Percentiles rank a stretch among this genome's conserved stretches.
Evolutionary conservation across 2,113 vertebrate species (phyloP).

Genomic region (Neolamprologus caudopunctatus): DNA sequence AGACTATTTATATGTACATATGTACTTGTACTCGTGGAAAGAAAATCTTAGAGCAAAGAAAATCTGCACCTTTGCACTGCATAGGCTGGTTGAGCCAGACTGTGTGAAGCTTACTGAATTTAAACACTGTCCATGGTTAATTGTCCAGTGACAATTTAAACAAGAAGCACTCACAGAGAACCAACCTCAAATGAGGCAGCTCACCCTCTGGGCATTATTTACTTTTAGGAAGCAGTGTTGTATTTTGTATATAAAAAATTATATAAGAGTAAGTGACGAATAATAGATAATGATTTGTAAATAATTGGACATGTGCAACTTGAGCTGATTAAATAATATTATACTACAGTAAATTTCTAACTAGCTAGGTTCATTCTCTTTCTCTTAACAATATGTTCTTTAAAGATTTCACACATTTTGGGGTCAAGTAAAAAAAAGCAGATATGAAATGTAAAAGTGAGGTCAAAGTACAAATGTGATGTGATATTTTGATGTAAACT

Average conservation of each 20-base stretch:
- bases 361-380: not conserved
- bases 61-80: not conserved
- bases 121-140: not conserved
- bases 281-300: not conserved
- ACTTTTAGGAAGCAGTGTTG: not conserved
- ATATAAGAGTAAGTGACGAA: not conserved
- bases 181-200: not conserved
- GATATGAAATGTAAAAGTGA: not conserved
- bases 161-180: not conserved
- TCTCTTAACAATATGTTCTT: not conserved
- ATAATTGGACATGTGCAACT: not conserved
- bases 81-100: too few species aligned
- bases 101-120: not conserved
- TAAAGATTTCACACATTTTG: not conserved
- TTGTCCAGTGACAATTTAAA: not conserved
- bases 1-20: not conserved
- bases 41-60: not conserved
- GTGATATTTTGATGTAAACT: not conserved
- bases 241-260: not conserved
- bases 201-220: not conserved
- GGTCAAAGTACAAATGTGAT: not conserved
- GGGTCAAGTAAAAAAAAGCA: not conserved
- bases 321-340: not conserved
- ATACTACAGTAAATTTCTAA: not conserved
- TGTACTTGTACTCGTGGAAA: not conserved